Conservation (phyloP, 1,140 invertebrate species). For the Pseudomyrmex cubaensis region DNA sequence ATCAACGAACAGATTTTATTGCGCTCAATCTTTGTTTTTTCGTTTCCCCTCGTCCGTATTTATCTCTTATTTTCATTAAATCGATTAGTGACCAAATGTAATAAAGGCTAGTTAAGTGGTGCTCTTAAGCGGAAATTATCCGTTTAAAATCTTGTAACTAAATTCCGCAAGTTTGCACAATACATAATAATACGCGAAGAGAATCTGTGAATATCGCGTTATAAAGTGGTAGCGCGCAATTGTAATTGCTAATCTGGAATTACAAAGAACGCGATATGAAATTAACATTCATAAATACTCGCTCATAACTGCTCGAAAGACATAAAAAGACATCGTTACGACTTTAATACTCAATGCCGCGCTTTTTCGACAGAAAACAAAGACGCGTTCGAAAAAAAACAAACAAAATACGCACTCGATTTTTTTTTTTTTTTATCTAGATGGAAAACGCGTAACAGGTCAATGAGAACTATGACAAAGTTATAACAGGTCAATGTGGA, state of each 20-base stretch:
- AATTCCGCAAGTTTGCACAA: slow-evolving; percentile 57
- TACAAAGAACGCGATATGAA: slow-evolving; percentile 50
- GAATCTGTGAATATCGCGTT: slow-evolving; percentile 44
- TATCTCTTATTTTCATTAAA: slow-evolving; percentile 42
- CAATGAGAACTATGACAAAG: no score
- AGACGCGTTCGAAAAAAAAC: not conserved
- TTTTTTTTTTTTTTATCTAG: no score
- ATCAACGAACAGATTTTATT: slow-evolving; percentile 21
- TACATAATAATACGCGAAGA: slow-evolving; percentile 53
- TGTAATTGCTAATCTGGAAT: slow-evolving; percentile 53
- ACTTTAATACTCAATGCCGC: slow-evolving; percentile 3
- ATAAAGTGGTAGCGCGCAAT: slow-evolving; percentile 32
- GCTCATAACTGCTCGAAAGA: not conserved
- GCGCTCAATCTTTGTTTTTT: slow-evolving; percentile 34
- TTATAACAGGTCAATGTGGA: no score
- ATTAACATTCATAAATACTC: slow-evolving; percentile 39
- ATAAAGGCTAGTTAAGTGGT: slow-evolving; percentile 26
- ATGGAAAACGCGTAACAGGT: no score
- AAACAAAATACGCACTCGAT: no score
- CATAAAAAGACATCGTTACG: slow-evolving; percentile 16
- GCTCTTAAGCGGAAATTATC: slow-evolving; percentile 54
- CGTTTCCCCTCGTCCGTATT: not conserved
- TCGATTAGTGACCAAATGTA: slow-evolving; percentile 32
- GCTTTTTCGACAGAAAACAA: slow-evolving; percentile 8
- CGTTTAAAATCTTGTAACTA: slow-evolving; percentile 56